Conservation (phyloP, 1,140 invertebrate genomes). For the Camponotus pennsylvanicus region DNA sequence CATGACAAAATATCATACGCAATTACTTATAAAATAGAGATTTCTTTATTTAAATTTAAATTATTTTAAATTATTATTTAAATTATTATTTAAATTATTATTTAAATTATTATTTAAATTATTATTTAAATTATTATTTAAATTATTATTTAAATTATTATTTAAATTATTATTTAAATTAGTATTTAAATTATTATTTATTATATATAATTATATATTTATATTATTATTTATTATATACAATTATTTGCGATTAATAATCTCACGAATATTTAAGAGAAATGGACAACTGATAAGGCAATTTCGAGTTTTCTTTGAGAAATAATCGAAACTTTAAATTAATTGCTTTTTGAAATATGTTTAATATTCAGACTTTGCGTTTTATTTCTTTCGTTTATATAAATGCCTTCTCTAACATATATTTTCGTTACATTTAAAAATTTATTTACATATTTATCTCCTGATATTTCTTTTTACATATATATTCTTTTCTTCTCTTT, state of each 20-base stretch:
- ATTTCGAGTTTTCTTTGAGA: neutral
- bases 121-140: no score
- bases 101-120: no score
- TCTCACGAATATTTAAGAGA: neutral
- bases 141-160: no score
- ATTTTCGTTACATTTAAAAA: neutral
- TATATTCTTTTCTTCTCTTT: neutral
- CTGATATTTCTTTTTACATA: neutral
- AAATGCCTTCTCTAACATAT: neutral
- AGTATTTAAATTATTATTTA: no score
- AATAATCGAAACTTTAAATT: neutral
- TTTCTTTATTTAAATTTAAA: neutral
- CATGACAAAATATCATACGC: neutral
- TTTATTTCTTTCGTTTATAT: neutral
- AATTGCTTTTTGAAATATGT: neutral
- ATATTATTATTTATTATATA: neutral
- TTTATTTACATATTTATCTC: neutral
- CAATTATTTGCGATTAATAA: neutral
- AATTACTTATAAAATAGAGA: neutral
- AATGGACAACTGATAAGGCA: neutral
- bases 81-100: no score
- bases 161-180: no score
- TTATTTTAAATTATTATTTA: no score
- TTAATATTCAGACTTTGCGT: neutral
- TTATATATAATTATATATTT: no score